Percentiles rank a stretch among this genome's conserved stretches.
Evolutionary conservation across 1,140 invertebrate species (phyloP).

Genomic region (Harpegnathos saltator): DNA sequence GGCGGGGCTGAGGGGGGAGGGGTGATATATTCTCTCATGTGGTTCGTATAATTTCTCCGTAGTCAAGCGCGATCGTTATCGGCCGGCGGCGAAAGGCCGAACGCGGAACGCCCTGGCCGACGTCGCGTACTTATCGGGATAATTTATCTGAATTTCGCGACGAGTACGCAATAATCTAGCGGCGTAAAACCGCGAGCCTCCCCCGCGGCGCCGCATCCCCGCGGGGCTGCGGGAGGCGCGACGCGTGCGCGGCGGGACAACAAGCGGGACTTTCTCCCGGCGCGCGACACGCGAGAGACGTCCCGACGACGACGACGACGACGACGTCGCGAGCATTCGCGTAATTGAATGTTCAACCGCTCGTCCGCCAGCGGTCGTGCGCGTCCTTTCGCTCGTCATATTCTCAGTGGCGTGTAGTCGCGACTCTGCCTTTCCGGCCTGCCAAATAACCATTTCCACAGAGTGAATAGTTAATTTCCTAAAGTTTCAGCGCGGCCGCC

Average conservation of each 20-base stretch:
- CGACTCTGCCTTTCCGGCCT: constrained; percentile 80
- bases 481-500: constrained; percentile 83
- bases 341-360: constrained; percentile 85
- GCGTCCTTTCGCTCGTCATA: constrained; percentile 50
- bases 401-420: constrained; percentile 57
- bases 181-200: constrained; percentile 20
- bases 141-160: constrained; percentile 50
- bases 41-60: constrained; percentile 50
- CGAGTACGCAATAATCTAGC: constrained; percentile 28
- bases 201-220: too few species aligned
- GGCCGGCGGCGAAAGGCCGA: constrained; percentile 11
- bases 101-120: constrained; percentile 9
- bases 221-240: too few species aligned
- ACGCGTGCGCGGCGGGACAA: too few species aligned
- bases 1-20: too few species aligned
- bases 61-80: constrained; percentile 39
- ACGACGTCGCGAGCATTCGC: too few species aligned
- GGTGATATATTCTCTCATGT: constrained; percentile 45
- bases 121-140: constrained; percentile 38
- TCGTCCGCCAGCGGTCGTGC: constrained; percentile 63
- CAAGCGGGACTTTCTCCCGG: too few species aligned
- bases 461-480: constrained; percentile 86
- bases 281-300: too few species aligned
- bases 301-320: too few species aligned
- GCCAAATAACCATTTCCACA: constrained; percentile 84